Percentiles rank a stretch among this genome's conserved stretches.
These are phyloP conservation scores for Tympanuchus pallidicinctus DNA, from an alignment of 2,113 vertebrate genomes.

Conservation along the genomic window DNA sequence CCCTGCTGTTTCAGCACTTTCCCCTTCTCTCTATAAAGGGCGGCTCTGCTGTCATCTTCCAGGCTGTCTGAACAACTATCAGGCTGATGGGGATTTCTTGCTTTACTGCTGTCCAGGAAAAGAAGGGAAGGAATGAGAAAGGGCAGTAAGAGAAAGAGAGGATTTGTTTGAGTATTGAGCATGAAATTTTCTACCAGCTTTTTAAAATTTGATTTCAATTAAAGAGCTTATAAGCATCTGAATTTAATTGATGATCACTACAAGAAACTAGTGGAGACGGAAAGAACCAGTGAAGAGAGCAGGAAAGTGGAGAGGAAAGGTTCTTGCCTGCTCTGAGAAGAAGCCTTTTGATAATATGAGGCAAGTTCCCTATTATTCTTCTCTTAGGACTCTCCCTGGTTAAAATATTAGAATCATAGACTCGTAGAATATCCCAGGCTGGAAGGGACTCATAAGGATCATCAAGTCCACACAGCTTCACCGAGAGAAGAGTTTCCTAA, in stretches of 20 bases:
- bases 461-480: neutral
- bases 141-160: neutral
- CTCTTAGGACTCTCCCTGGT: neutral
- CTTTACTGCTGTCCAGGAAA: neutral
- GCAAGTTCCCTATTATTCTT: neutral
- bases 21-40: neutral
- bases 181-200: neutral
- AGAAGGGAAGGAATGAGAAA: neutral
- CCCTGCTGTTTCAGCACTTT: neutral
- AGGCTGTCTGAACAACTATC: accelerated
- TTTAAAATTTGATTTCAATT: neutral
- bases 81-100: neutral
- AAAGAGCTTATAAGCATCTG: neutral
- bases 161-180: neutral
- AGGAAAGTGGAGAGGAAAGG: neutral
- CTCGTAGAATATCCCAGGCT: too few relatives aligned
- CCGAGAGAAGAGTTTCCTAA: neutral
- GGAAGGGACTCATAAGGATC: too few relatives aligned
- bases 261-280: neutral
- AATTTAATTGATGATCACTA: neutral
- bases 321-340: neutral
- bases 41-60: neutral
- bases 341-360: neutral
- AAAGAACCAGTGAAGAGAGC: neutral
- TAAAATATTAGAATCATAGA: neutral